Conservation (phyloP, 2,113 vertebrate species). For the Perca fluviatilis region DNA sequence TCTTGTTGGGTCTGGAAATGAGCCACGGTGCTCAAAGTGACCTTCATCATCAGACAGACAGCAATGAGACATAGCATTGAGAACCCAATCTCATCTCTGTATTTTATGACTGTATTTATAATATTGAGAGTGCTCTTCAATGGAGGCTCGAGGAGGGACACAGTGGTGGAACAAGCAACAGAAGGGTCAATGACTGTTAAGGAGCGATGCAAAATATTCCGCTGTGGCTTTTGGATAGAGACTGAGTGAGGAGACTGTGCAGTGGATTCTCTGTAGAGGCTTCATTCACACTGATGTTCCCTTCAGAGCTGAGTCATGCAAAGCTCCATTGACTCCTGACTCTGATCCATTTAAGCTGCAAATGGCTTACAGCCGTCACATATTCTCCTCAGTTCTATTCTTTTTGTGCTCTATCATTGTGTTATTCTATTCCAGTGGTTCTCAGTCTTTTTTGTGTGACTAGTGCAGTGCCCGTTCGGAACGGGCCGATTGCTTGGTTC, state of each 20-base stretch:
- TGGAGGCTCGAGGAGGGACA: constrained; percentile 32
- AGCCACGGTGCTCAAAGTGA: constrained; percentile 70
- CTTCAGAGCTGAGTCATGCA: constrained; percentile 62
- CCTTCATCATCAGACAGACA: constrained; percentile 64
- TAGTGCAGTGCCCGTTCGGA: too few species aligned
- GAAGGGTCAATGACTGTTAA: constrained; percentile 35
- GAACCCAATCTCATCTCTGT: constrained; percentile 29
- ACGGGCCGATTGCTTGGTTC: too few species aligned
- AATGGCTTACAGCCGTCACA: constrained; percentile 36
- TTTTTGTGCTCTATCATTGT: background rate
- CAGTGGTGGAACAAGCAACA: constrained; percentile 12
- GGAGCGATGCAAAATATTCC: constrained; percentile 28
- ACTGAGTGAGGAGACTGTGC: constrained; percentile 9
- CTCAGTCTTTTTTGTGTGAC: constrained; percentile 8
- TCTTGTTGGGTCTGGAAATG: constrained; percentile 49
- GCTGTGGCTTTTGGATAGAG: constrained; percentile 1
- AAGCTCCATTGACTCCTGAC: constrained; percentile 55
- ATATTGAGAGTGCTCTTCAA: constrained; percentile 58
- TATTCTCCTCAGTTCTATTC: constrained; percentile 18
- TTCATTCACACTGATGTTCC: constrained; percentile 49
- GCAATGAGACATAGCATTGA: constrained; percentile 28
- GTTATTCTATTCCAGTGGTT: background rate
- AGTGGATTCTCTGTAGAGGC: constrained; percentile 21
- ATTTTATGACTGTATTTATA: constrained; percentile 65
- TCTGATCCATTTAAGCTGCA: constrained; percentile 58